A percentile compares a stretch with the other conserved stretches of the same genome.
Conservation (phyloP, 1,140 invertebrate genomes). For the Bombus vancouverensis region DNA sequence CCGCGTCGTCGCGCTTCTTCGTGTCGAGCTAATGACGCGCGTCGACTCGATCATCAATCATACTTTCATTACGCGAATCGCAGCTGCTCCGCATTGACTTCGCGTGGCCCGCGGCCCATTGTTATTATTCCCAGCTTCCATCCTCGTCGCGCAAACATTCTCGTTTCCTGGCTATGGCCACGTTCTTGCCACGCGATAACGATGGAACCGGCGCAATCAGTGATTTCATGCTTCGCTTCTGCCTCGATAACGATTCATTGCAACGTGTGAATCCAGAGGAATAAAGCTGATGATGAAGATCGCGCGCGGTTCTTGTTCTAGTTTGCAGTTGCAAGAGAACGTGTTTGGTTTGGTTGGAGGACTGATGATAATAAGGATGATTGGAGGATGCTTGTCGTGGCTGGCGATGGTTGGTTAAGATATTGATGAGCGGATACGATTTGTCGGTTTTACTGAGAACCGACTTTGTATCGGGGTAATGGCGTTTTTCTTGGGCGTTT, state of each 20-base stretch:
- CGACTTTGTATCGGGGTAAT: not conserved
- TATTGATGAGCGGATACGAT: not conserved
- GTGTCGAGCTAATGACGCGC: constrained; percentile 76
- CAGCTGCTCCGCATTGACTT: constrained; percentile 75
- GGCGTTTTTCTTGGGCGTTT: not conserved
- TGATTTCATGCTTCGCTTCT: constrained; percentile 40
- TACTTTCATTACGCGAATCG: constrained; percentile 82
- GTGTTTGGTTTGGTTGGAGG: not conserved
- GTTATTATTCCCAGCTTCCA: constrained; percentile 74
- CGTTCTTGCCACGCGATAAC: constrained; percentile 40
- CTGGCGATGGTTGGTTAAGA: not conserved
- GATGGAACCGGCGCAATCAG: constrained; percentile 39
- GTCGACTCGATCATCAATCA: constrained; percentile 80
- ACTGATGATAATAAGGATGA: not conserved
- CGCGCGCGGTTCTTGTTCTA: not conserved
- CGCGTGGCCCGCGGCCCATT: constrained; percentile 75
- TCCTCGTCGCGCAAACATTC: not conserved
- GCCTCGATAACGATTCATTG: constrained; percentile 11
- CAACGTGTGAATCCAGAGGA: not conserved
- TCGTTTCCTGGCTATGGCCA: not conserved
- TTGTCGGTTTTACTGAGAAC: not conserved
- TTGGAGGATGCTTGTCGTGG: not conserved
- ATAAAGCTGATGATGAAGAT: not conserved
- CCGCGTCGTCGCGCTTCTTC: constrained; percentile 51
- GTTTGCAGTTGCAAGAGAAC: not conserved